These are phyloP conservation scores for Uromys caudimaculatus DNA, from an alignment of 2,797 vertebrate species.

Conservation along the genomic window DNA sequence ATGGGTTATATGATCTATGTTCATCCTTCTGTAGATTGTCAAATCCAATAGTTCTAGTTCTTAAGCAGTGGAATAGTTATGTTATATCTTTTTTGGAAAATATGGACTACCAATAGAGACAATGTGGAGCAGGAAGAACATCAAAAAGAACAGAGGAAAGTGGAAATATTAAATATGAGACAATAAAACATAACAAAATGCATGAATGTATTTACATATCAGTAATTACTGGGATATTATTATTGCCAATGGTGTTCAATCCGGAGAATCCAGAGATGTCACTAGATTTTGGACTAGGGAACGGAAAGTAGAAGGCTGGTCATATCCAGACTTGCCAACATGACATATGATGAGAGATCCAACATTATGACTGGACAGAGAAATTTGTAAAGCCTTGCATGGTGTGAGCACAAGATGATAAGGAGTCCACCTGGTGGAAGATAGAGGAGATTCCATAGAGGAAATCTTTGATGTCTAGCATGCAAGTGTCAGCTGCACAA, in stretches of 20 bases:
- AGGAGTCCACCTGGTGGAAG: slow-evolving; percentile 88
- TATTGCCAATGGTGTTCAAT: not conserved
- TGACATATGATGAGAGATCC: slow-evolving; percentile 84
- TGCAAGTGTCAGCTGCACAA: slow-evolving; percentile 92
- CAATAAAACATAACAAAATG: not conserved
- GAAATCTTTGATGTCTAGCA: slow-evolving; percentile 94
- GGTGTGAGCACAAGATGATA: slow-evolving; percentile 89
- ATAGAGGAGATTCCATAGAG: slow-evolving; percentile 91
- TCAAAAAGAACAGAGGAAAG: not conserved
- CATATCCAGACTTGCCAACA: no score
- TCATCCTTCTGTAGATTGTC: not conserved
- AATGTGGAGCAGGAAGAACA: not conserved
- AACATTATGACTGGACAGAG: slow-evolving; percentile 89
- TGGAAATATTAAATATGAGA: not conserved
- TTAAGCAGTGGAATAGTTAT: not conserved
- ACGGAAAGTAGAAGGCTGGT: no score
- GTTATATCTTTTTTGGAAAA: not conserved
- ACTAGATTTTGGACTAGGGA: not conserved
- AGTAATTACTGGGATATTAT: not conserved
- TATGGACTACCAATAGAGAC: not conserved
- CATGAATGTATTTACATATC: not conserved
- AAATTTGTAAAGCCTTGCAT: slow-evolving; percentile 90
- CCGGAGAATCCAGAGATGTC: not conserved
- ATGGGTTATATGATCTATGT: not conserved
- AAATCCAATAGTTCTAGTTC: not conserved